Base-by-base conservation (phyloP, 2,888 invertebrate species). In the Cerceris ruficornis region DNA sequence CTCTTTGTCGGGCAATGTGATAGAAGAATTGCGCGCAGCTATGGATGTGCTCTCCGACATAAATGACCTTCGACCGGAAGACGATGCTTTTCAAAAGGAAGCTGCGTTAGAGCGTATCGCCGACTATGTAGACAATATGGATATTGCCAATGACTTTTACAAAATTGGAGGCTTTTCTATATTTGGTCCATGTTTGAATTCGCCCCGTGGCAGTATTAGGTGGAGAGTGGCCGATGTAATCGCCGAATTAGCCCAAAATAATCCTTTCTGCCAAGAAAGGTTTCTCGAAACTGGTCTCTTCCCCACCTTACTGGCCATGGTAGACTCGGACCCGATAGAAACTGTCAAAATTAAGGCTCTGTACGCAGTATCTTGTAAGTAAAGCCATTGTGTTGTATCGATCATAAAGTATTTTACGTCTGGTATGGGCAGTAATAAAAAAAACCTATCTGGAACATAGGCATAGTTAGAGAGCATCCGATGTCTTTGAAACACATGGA, bases 221-320 rank as follows among this genome's bases (percentile, higher is more conserved):
- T 93, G 94, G 75, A 92, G 93, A 52, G 94, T 96, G 2, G 95
- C 96, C 11, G 94, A 95, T 42, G 92, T 98, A 13, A 93, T 98
- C 2, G 98, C 96, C 0, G 96, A 96, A 86, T 91, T 97, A 72
- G 95, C 96, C 49, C 98, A 98, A 92, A 98, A 98, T 92, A 98
- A 98, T 93, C 95, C 96, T 0, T 96, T 94, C 89, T 97, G 97
- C 86, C 98, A 98, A 91, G 92, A 94, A 41, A 93, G 94, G 55
- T 95, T 96, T n/a, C 84, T 96, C 6, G 95, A 96, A 76, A 93
- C 94, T 60, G 94, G 95, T 0, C 92, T 96, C 8, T 92, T 98
- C 57, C 94, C 95, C 0, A 93, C 94, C 8, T 91, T 98, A 14
- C 91, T 96, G 70, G 91, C 95, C 11, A 94, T 95, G 83, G 92